Percentiles rank a stretch among this genome's conserved stretches.
Conservation (phyloP, 2,113 vertebrate species). For the Brienomyrus longianalis region DNA sequence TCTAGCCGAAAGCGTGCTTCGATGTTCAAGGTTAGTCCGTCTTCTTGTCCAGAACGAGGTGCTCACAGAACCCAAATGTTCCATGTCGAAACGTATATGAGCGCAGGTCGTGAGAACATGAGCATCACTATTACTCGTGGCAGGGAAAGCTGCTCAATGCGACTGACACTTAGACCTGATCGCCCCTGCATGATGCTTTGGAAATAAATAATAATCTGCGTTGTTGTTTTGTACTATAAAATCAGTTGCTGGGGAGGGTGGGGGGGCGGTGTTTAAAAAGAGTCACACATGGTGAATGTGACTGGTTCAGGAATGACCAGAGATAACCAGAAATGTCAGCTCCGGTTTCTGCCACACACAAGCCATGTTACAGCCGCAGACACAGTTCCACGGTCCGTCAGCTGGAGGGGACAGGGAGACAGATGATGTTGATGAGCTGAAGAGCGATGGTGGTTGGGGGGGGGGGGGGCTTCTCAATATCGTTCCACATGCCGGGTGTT, state of each 20-base stretch:
- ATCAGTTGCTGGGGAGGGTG: neutral
- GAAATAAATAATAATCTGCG: neutral
- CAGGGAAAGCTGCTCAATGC: neutral
- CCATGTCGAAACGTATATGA: neutral
- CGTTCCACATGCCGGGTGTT: neutral
- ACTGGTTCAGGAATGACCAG: neutral
- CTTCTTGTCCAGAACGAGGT: neutral
- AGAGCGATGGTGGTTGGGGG: neutral
- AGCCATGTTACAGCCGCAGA: neutral
- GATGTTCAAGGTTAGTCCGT: neutral
- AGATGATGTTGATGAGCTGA: neutral
- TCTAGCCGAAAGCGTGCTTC: neutral
- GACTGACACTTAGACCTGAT: neutral
- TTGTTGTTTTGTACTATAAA: neutral
- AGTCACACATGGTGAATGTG: neutral
- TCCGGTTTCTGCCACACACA: neutral
- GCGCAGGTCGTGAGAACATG: neutral
- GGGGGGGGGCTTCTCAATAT: neutral
- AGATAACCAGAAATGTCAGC: neutral
- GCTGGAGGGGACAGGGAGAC: neutral
- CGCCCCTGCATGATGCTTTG: neutral
- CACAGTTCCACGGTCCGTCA: neutral
- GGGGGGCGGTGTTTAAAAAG: neutral
- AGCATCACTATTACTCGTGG: neutral
- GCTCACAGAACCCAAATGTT: neutral